Conservation (phyloP, 2,113 vertebrate genomes). For the Glareola pratincola region DNA sequence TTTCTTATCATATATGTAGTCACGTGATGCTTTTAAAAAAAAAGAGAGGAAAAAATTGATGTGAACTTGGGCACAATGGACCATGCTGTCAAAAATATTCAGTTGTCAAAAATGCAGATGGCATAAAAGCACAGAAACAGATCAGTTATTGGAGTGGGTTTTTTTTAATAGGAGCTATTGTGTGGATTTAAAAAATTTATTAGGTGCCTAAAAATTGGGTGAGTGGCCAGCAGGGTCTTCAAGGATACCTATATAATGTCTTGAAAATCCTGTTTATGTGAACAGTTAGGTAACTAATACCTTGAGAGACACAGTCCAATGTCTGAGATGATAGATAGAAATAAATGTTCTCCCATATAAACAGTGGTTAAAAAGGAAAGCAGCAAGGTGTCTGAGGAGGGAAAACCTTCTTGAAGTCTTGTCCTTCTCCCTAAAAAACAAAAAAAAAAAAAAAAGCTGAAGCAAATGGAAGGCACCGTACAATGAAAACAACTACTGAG, state of each 20-base stretch:
- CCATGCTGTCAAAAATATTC: slow-evolving; percentile 55
- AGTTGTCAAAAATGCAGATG: slow-evolving; percentile 68
- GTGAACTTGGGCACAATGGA: slow-evolving; percentile 48
- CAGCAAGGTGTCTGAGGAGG: background rate
- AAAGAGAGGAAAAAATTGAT: background rate
- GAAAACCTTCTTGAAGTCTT: background rate
- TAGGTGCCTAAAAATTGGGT: background rate
- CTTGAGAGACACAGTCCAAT: background rate
- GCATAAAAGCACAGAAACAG: slow-evolving; percentile 51
- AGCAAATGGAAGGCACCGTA: background rate
- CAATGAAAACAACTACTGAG: background rate
- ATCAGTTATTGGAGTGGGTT: background rate
- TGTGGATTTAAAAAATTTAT: background rate
- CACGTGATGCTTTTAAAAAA: background rate
- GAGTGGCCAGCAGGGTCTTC: background rate
- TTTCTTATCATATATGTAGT: slow-evolving; percentile 18
- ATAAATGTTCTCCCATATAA: background rate
- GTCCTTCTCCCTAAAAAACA: background rate
- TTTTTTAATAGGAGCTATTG: background rate
- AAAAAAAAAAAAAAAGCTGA: background rate
- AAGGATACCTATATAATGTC: background rate
- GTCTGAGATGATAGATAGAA: background rate
- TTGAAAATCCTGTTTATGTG: background rate
- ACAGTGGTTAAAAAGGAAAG: background rate
- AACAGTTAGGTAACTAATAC: background rate